Percentiles rank a stretch among this genome's conserved stretches.
Evolutionary conservation across 2,113 vertebrate genomes (phyloP).

Genomic region (Dicentrarchus labrax): DNA sequence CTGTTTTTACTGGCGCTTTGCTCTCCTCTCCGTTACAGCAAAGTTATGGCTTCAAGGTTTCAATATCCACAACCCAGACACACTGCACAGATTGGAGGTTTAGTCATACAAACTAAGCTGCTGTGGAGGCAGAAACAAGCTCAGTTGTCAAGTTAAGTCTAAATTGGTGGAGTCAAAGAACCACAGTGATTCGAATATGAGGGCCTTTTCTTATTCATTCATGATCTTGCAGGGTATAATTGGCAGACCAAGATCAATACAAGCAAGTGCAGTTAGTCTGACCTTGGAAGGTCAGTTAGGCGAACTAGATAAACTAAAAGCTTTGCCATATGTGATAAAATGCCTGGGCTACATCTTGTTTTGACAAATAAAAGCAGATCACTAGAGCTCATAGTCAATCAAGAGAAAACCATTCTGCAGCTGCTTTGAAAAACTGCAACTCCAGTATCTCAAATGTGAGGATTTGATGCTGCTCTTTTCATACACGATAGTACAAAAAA

Average conservation of each 20-base stretch:
- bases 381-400: not conserved
- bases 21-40: constrained; percentile 65
- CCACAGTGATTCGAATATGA: constrained; percentile 14
- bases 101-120: constrained; percentile 35
- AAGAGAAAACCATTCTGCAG: not conserved
- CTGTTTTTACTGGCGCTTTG: constrained; percentile 86
- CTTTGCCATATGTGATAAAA: not conserved
- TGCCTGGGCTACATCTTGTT: not conserved
- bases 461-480: not conserved
- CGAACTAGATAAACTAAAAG: not conserved
- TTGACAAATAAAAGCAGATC: not conserved
- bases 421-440: not conserved
- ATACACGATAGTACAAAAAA: not conserved
- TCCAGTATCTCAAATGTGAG: not conserved
- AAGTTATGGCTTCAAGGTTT: constrained; percentile 66
- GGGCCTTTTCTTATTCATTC: not conserved
- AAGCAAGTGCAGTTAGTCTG: not conserved
- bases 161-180: constrained; percentile 15
- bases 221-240: not conserved
- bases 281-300: not conserved
- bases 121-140: constrained; percentile 41
- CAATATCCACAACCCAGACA: constrained; percentile 48
- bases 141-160: not conserved
- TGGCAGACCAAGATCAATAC: not conserved
- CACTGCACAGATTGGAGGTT: constrained; percentile 66